phyloP scores from a whole-genome alignment of 1,140 invertebrate species.

The Tetraneura akinire region DNA sequence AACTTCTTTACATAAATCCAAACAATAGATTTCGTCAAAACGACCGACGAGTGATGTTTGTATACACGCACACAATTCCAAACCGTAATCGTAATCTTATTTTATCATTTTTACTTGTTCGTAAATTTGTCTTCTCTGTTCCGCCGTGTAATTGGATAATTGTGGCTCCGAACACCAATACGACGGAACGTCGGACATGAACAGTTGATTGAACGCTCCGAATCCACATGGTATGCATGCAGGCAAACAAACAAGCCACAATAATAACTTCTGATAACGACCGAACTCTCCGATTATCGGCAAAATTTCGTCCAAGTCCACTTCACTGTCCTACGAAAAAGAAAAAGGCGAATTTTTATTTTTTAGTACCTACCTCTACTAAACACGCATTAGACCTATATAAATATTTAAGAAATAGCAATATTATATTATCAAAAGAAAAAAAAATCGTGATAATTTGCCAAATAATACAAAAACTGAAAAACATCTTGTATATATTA shows the following conservation, averaged over 20 bases:
- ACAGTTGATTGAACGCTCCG: conserved; percentile 86
- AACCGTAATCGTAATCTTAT: conserved; percentile 10
- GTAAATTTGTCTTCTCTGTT: conserved; percentile 66
- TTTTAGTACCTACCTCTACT: too few species aligned
- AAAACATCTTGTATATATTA: too few species aligned
- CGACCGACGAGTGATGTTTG: background rate
- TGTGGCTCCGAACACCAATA: conserved; percentile 79
- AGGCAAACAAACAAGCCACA: conserved; percentile 84
- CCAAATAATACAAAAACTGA: too few species aligned
- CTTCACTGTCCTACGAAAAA: conserved; percentile 60
- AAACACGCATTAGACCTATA: too few species aligned
- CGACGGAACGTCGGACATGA: conserved; percentile 78
- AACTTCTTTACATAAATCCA: background rate
- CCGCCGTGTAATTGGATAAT: conserved; percentile 63
- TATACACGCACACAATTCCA: background rate
- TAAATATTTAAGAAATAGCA: too few species aligned
- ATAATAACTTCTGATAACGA: conserved; percentile 78
- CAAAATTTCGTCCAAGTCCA: conserved; percentile 81
- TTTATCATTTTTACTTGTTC: conserved; percentile 62
- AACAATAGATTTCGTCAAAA: conserved; percentile 1
- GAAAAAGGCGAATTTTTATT: too few species aligned
- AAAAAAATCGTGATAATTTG: too few species aligned
- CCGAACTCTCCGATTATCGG: conserved; percentile 86
- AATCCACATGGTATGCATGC: conserved; percentile 87
- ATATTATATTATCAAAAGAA: too few species aligned